Conservation (phyloP, 2,888 invertebrate genomes). For the Zonitis immaculata region DNA sequence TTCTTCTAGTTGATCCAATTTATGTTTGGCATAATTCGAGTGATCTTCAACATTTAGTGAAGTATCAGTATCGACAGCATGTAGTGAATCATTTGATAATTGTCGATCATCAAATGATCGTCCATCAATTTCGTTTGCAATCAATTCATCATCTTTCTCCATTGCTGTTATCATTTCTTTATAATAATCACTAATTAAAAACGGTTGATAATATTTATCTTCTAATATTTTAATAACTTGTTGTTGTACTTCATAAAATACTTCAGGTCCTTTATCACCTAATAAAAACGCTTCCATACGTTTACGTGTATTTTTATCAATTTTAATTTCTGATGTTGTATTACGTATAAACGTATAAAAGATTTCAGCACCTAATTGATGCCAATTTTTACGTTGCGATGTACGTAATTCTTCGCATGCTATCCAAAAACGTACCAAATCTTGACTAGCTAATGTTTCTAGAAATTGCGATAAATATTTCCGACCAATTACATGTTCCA, state of each 20-base stretch:
- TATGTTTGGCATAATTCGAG: conserved; percentile 75
- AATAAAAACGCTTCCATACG: conserved; percentile 83
- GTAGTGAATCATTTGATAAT: conserved; percentile 53
- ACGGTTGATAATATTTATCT: conserved; percentile 84
- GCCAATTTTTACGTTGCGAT: conserved; percentile 72
- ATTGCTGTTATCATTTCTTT: conserved; percentile 65
- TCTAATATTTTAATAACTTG: conserved; percentile 74
- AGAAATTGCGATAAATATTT: conserved; percentile 75
- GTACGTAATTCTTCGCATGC: conserved; percentile 79
- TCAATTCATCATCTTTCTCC: conserved; percentile 53
- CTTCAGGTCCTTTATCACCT: conserved; percentile 79
- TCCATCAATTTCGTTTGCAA: conserved; percentile 48
- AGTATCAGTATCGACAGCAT: conserved; percentile 51
- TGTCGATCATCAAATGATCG: conserved; percentile 52
- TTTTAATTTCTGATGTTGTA: conserved; percentile 74
- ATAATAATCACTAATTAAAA: conserved; percentile 81
- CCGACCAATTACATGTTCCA: conserved; percentile 76
- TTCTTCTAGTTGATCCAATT: conserved; percentile 78
- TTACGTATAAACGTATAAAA: conserved; percentile 84
- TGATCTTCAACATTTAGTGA: conserved; percentile 71
- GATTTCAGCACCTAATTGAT: conserved; percentile 86
- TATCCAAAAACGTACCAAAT: conserved; percentile 80
- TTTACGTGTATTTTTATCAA: conserved; percentile 74
- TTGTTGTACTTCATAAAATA: conserved; percentile 82
- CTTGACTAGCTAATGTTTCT: conserved; percentile 76